Base-by-base conservation (phyloP, 2,888 invertebrate species). In the Dioctria rufipes region DNA sequence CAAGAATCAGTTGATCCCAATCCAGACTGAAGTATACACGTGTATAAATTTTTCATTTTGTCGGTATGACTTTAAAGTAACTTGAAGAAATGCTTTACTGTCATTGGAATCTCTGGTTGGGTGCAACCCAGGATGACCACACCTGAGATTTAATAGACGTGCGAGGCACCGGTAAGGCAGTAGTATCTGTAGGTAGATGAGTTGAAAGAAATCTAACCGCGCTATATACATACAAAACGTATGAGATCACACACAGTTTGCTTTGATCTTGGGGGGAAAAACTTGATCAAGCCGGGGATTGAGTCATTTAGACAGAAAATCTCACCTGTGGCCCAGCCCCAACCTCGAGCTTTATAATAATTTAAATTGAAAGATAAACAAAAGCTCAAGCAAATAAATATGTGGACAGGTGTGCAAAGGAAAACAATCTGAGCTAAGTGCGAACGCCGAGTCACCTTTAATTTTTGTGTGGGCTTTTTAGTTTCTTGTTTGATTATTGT, bases 361-460 rank as follows among this genome's bases (percentile, higher is more conserved):
- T 58, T 73, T 58, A 63, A 77, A 77, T 51, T 75, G 78, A 78
- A 66, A 54, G 79, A 54, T 54, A 79, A 79, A 79, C 60, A 79
- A 69, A 69, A 79, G 67, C 43, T 79, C 42, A 54, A 79, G 79
- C 60, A 51, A 79, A 79, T 79, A 79, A 79, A 79, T 79, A 79
- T 79, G 79, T 79, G 46, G 79, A 67, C 79, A 79, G 79, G 79
- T 79, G 79, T 79, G 78, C 78, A 77, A 73, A 73, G 39, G n/a
- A 73, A 73, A 73, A 60, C 73, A 73, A 73, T 58, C 73, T n/a
- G 40, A 58, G 58, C 42, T 58, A 73, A 73, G 73, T 73, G 73
- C 73, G 54, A 60, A 58, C 42, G 42, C 9, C 73, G 60, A 73
- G 73, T 73, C 73, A 73, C 73, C 60, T 73, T 58, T 40, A 58